Conservation (phyloP, 2,113 vertebrate species). For the Podocnemis expansa region DNA sequence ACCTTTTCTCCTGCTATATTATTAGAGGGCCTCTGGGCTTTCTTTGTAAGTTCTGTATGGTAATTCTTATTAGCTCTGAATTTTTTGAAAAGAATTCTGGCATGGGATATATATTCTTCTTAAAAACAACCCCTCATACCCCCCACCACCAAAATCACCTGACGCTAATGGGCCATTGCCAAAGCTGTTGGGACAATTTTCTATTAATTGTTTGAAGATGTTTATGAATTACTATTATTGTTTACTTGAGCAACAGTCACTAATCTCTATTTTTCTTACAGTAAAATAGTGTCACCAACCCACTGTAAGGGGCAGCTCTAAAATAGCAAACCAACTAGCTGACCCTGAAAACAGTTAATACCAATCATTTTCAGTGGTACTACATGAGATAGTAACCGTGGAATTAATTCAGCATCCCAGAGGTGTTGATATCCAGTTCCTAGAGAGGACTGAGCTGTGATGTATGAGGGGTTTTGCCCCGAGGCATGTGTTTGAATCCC, state of each 20-base stretch:
- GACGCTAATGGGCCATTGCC: neutral
- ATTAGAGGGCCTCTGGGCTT: neutral
- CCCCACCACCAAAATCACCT: neutral
- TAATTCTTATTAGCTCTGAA: neutral
- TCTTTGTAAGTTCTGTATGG: constrained; percentile 52
- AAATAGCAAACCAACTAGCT: neutral
- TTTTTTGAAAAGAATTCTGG: neutral
- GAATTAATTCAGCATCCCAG: neutral
- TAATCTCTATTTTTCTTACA: neutral
- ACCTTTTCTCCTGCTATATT: constrained; percentile 44
- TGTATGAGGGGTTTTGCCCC: neutral
- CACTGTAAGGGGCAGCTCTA: neutral
- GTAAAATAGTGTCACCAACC: fast-evolving
- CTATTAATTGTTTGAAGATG: neutral
- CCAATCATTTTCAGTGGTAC: neutral
- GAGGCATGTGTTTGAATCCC: neutral
- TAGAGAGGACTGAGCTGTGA: neutral
- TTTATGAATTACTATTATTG: neutral
- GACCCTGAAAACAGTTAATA: neutral
- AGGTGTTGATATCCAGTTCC: neutral
- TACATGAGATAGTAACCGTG: neutral
- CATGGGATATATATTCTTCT: neutral
- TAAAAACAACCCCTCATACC: neutral
- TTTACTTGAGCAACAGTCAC: neutral
- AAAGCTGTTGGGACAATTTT: neutral